A percentile compares a stretch with the other conserved stretches of the same genome.
Evolutionary conservation across 2,113 vertebrate genomes (phyloP).

Genomic region (Burhinus bistriatus): DNA sequence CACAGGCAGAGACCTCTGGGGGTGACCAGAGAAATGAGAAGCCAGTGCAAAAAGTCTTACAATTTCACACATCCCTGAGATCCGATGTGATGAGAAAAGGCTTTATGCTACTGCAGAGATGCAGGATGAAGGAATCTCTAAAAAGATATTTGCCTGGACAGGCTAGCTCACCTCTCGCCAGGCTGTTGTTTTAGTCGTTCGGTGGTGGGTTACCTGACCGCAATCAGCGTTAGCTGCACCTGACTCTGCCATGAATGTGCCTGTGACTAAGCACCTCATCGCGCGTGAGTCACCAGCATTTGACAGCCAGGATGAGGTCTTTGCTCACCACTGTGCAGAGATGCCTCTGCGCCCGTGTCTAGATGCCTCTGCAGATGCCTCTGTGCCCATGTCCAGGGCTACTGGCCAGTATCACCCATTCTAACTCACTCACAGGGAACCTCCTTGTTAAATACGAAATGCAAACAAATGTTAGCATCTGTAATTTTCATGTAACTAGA

Average conservation of each 20-base stretch:
- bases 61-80: background rate
- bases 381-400: fast-evolving
- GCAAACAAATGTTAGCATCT: background rate
- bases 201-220: too few species aligned
- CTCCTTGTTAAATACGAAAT: background rate
- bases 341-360: too few species aligned
- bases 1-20: background rate
- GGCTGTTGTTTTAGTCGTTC: background rate
- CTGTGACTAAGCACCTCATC: background rate
- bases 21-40: background rate
- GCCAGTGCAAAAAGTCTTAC: background rate
- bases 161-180: background rate
- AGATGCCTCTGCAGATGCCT: background rate
- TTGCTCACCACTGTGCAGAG: background rate
- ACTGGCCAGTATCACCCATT: background rate
- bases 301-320: background rate
- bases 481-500: background rate
- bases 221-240: background rate
- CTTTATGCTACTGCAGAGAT: background rate
- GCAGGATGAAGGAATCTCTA: background rate
- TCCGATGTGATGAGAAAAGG: fast-evolving
- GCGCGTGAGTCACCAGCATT: background rate
- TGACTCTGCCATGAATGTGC: background rate
- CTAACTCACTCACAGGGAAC: background rate
- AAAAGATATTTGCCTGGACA: background rate